Percentiles rank a stretch among this genome's conserved stretches.
These are phyloP conservation scores for Myotis yumanensis DNA, from an alignment of 2,113 vertebrate species.

Conservation along the genomic window DNA sequence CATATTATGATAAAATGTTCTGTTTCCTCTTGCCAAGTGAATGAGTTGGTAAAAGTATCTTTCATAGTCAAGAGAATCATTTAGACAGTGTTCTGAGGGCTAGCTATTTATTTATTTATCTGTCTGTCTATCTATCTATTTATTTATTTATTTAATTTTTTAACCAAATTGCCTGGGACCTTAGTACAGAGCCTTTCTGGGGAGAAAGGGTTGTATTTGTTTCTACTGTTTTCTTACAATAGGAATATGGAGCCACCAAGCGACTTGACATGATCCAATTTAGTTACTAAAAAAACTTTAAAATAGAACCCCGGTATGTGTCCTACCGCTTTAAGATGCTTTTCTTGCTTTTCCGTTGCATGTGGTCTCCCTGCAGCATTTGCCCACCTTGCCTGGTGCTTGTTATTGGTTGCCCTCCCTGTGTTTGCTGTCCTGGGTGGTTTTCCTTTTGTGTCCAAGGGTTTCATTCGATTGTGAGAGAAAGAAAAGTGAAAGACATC, in stretches of 20 bases:
- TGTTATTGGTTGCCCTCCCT: background rate
- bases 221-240: background rate
- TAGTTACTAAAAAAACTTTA: background rate
- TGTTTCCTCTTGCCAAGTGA: conserved; percentile 49
- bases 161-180: background rate
- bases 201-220: background rate
- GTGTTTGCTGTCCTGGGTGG: background rate
- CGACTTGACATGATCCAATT: background rate
- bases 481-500: background rate
- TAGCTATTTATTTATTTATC: background rate
- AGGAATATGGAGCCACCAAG: background rate
- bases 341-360: background rate
- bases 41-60: conserved; percentile 44
- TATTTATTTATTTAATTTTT: background rate
- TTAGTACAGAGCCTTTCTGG: background rate
- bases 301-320: background rate
- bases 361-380: background rate
- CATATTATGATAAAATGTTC: conserved; percentile 66
- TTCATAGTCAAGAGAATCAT: background rate
- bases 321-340: background rate
- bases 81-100: background rate
- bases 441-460: background rate
- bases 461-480: background rate
- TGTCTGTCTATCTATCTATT: too few species aligned
- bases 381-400: background rate